These are phyloP conservation scores for Lutraria rhynchaena DNA, from an alignment of 1,140 invertebrate species.

Conservation along the genomic window DNA sequence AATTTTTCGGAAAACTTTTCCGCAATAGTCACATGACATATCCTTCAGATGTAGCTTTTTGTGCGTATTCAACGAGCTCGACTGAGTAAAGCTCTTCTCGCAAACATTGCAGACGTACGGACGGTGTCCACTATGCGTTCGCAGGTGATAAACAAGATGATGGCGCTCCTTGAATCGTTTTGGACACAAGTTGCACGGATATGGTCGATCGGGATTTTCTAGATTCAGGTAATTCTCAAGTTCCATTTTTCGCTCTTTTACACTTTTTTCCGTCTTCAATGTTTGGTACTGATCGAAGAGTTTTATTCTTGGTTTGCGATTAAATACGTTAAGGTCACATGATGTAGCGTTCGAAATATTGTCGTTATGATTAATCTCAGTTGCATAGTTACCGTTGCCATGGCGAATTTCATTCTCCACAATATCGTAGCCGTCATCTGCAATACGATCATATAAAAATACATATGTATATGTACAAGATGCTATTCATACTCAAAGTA, in stretches of 20 bases:
- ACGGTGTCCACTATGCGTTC: slow-evolving; percentile 50
- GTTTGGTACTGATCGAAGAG: background rate
- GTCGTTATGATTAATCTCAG: too few relatives aligned
- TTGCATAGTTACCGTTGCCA: too few relatives aligned
- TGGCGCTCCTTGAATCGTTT: slow-evolving; percentile 52
- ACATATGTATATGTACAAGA: too few relatives aligned
- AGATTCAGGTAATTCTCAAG: slow-evolving; percentile 39
- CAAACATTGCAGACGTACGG: slow-evolving; percentile 45
- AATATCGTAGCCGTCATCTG: too few relatives aligned
- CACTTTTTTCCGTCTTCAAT: slow-evolving; percentile 7
- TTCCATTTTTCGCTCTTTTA: slow-evolving; percentile 30
- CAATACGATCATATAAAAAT: too few relatives aligned
- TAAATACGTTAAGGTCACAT: too few relatives aligned
- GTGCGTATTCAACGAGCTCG: slow-evolving; percentile 56
- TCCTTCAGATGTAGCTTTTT: slow-evolving; percentile 45
- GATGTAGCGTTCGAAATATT: too few relatives aligned
- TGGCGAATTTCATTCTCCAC: too few relatives aligned
- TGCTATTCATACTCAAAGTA: too few relatives aligned
- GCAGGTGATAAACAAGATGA: slow-evolving; percentile 46
- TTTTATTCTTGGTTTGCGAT: slow-evolving; percentile 14
- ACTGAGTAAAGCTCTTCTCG: slow-evolving; percentile 41
- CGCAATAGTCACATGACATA: slow-evolving; percentile 24
- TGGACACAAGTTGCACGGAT: slow-evolving; percentile 46
- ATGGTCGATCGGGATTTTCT: slow-evolving; percentile 29
- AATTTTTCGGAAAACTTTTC: slow-evolving; percentile 29